phyloP scores from a whole-genome alignment of 2,888 invertebrate species.

The Argyresthia albistria region DNA sequence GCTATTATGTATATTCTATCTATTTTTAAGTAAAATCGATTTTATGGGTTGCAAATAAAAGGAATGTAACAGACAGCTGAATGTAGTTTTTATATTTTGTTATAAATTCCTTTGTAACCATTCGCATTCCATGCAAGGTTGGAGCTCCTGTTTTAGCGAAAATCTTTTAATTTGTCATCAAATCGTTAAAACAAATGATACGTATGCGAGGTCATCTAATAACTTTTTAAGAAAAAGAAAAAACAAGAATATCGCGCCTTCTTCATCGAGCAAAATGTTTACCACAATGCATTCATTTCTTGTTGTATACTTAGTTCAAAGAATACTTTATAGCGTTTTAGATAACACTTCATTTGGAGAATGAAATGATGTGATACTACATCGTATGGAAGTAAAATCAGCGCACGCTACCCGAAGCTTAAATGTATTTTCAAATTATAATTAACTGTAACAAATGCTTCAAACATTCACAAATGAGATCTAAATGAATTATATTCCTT shows the following conservation, averaged over 20 bases:
- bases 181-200: too few relatives aligned
- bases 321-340: not conserved
- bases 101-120: not conserved
- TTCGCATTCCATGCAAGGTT: slow-evolving; percentile 3
- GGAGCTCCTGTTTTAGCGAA: not conserved
- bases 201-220: too few relatives aligned
- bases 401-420: too few relatives aligned
- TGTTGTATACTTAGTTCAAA: not conserved
- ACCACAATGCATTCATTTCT: not conserved
- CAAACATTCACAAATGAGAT: too few relatives aligned
- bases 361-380: not conserved
- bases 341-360: not conserved
- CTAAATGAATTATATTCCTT: too few relatives aligned
- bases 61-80: not conserved
- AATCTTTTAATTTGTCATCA: too few relatives aligned
- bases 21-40: slow-evolving; percentile 40
- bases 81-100: not conserved
- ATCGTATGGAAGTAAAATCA: not conserved
- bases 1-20: slow-evolving; percentile 41
- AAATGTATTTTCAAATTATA: too few relatives aligned
- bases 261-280: not conserved
- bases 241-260: too few relatives aligned
- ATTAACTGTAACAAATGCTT: too few relatives aligned
- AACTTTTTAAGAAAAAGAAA: too few relatives aligned
- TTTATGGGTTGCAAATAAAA: slow-evolving; percentile 20